phyloP scores from a whole-genome alignment of 2,113 vertebrate species.

The Willisornis vidua region DNA sequence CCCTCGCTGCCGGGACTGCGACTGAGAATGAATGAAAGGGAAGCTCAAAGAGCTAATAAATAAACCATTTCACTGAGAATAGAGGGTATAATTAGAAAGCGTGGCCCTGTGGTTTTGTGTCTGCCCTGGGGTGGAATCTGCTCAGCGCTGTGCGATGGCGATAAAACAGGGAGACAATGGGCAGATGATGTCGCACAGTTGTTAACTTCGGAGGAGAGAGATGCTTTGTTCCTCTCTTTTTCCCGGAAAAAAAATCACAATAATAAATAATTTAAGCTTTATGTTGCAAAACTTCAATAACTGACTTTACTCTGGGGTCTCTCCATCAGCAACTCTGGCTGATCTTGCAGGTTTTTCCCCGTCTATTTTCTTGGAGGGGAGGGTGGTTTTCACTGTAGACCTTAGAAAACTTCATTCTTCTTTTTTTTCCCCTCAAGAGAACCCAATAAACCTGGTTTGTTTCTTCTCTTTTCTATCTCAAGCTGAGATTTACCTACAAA shows the following conservation, averaged over 20 bases:
- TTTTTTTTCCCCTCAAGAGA: background rate
- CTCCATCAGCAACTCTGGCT: background rate
- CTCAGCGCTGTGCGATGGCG: background rate
- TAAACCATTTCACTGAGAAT: constrained; percentile 65
- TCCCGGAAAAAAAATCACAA: background rate
- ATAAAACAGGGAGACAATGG: constrained; percentile 47
- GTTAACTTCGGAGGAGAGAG: constrained; percentile 18
- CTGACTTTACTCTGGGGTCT: background rate
- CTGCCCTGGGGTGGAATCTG: constrained; percentile 57
- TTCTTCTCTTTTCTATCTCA: background rate
- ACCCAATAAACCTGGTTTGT: background rate
- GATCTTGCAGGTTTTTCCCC: constrained; percentile 3
- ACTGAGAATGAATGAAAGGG: constrained; percentile 47
- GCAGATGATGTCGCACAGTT: constrained; percentile 6
- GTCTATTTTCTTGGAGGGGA: background rate
- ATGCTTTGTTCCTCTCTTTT: background rate
- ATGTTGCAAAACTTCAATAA: constrained; percentile 25
- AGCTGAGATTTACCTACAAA: background rate
- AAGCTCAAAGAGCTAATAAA: constrained; percentile 65
- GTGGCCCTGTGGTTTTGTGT: constrained; percentile 43
- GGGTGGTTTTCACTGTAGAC: background rate
- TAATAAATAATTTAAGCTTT: constrained; percentile 47
- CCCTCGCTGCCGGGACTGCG: constrained; percentile 17
- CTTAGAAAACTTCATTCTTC: background rate
- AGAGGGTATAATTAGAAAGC: constrained; percentile 61